These are phyloP conservation scores for Myiotriccus ornatus DNA, from an alignment of 2,797 vertebrate genomes.

Conservation along the genomic window DNA sequence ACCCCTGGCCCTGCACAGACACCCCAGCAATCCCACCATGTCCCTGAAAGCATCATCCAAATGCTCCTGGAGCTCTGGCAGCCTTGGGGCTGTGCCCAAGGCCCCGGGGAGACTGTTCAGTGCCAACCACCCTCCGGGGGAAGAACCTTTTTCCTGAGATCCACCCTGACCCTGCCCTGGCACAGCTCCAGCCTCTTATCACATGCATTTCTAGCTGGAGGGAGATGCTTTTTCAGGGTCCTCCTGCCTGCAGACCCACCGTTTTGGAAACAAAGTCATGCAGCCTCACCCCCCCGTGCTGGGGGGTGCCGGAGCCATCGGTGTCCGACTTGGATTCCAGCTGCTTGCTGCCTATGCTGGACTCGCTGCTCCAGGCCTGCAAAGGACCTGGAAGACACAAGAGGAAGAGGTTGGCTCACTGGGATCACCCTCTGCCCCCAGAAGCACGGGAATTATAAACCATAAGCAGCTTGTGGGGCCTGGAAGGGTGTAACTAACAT, in stretches of 20 bases:
- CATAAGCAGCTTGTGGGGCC: not conserved
- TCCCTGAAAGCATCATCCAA: too few relatives aligned
- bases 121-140: not conserved
- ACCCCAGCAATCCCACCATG: not conserved
- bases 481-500: not conserved
- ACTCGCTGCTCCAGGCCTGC: slow-evolving; percentile 88
- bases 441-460: not conserved
- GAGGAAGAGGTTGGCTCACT: not conserved
- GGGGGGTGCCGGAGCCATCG: slow-evolving; percentile 79
- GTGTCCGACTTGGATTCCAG: slow-evolving; percentile 62
- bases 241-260: slow-evolving; percentile 64
- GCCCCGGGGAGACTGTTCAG: not conserved
- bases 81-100: too few relatives aligned
- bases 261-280: slow-evolving; percentile 96
- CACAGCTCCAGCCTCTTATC: not conserved
- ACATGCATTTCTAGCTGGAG: not conserved
- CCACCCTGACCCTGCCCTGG: not conserved
- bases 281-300: slow-evolving; percentile 79
- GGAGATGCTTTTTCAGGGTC: too few relatives aligned
- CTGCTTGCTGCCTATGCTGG: slow-evolving; percentile 76
- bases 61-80: too few relatives aligned
- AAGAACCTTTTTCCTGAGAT: not conserved
- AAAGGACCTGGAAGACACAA: slow-evolving; percentile 59
- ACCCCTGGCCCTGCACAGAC: not conserved
- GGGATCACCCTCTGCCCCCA: not conserved